Evolutionary conservation across 1,140 invertebrate genomes (phyloP), one percentile per base, ranked within the genome.

Genomic region (Ips nitidus): DNA sequence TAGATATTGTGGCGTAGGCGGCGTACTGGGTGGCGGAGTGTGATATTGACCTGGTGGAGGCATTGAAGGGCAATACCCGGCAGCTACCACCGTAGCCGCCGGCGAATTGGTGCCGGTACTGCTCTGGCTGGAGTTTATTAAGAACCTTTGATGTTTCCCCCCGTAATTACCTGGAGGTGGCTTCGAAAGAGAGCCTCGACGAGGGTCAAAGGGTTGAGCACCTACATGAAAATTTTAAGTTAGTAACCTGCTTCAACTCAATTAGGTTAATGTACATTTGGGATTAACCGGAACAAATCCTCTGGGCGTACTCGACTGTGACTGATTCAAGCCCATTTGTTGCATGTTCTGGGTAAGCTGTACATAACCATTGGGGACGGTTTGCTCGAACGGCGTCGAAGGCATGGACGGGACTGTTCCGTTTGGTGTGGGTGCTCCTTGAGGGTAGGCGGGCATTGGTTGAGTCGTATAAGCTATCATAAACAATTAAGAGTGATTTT

Each of bases 61-160:
- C 5, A 41, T 38, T 22, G 56, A 43, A 4, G 71, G 72, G 56
- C 74, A 75, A 61, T 77, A 78, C 8, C 73, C 75, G 1, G 77
- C 67, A 6, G 77, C 69, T 22, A 76, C 71, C 36, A 80, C 77
- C 4, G 79, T 76, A 39, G 74, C 74, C 4, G 79, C 78, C 39
- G 79, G 79, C 38, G 79, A 80, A 73, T 73, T 80, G 1, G 76
- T 75, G 36, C 76, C 79, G 2, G 74, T 77, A 66, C 78, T 80
- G 52, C 77, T 78, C 7, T 79, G 77, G 73, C 76, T 78, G 37
- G 77, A 47, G 62, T 73, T 67, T 45, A 77, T 69, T 36, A 72
- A 5, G n/a, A 66, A 77, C 66, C 50, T 43, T 70, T 73, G 6
- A 66, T 6, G 61, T 22, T 43, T 70, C 41, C 64, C 66, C 38